phyloP scores from a whole-genome alignment of 2,888 invertebrate genomes.

The Apantesis nais region DNA sequence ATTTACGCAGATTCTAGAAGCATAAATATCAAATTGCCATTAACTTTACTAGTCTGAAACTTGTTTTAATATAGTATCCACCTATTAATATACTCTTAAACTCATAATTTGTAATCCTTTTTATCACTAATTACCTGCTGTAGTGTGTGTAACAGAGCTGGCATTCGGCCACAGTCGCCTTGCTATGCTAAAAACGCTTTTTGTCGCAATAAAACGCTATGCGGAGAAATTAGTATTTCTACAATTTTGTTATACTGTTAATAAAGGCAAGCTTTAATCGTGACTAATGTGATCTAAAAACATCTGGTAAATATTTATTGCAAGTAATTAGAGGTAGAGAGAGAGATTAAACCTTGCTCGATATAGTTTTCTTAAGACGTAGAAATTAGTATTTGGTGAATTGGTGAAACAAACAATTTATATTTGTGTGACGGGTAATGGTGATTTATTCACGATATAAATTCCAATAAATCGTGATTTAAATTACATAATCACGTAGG shows the following conservation, averaged over 20 bases:
- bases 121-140: neutral
- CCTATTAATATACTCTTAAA: no score
- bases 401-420: neutral
- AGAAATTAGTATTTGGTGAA: neutral
- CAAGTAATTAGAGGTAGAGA: no score
- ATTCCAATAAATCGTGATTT: no score
- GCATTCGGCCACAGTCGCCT: conserved; percentile 33
- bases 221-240: no score
- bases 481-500: no score
- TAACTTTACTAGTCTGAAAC: no score
- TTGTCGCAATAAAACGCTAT: conserved; percentile 31
- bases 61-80: no score
- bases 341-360: neutral
- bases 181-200: conserved; percentile 44
- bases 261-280: conserved; percentile 5
- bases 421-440: neutral
- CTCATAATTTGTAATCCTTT: no score
- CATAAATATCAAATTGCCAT: no score
- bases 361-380: neutral
- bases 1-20: no score
- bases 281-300: conserved; percentile 5
- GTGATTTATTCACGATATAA: no score
- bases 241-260: conserved; percentile 13
- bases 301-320: neutral
- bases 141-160: conserved; percentile 27